Evolutionary conservation across 2,113 vertebrate genomes (phyloP).

Genomic region (Crotalus horridus): DNA sequence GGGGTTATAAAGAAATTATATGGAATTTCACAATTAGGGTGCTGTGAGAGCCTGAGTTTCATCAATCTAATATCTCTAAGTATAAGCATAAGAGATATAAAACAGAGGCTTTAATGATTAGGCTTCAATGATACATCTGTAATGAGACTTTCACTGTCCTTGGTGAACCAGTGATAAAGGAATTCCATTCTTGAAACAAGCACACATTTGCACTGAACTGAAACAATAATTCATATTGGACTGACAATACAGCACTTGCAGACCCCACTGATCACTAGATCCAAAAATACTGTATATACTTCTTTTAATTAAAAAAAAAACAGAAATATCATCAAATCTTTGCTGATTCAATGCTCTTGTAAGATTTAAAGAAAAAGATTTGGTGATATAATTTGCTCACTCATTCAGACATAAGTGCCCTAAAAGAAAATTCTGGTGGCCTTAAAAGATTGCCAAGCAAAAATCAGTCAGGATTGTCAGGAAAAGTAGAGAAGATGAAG

Average conservation of each 20-base stretch:
- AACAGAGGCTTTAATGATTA: background rate
- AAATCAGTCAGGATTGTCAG: background rate
- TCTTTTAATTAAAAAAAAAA: background rate
- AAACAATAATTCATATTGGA: background rate
- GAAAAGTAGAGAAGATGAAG: background rate
- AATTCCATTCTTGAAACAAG: conserved; percentile 32
- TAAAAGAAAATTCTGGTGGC: background rate
- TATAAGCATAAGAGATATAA: background rate
- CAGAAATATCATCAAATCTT: background rate
- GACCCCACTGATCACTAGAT: background rate
- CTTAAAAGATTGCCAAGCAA: background rate
- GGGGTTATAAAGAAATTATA: background rate
- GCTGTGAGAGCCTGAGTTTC: background rate
- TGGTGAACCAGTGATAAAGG: background rate
- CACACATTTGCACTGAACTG: background rate
- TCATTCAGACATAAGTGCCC: background rate
- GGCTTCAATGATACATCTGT: background rate
- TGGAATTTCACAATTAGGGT: background rate
- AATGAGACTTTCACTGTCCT: background rate
- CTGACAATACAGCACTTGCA: background rate
- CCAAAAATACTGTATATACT: background rate
- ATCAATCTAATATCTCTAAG: background rate
- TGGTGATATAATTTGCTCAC: background rate
- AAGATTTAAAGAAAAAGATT: background rate
- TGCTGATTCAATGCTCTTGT: background rate